Evolutionary conservation across 2,113 vertebrate genomes (phyloP), one percentile per base, ranked within the genome.

Genomic region (Coptodon rendalli): DNA sequence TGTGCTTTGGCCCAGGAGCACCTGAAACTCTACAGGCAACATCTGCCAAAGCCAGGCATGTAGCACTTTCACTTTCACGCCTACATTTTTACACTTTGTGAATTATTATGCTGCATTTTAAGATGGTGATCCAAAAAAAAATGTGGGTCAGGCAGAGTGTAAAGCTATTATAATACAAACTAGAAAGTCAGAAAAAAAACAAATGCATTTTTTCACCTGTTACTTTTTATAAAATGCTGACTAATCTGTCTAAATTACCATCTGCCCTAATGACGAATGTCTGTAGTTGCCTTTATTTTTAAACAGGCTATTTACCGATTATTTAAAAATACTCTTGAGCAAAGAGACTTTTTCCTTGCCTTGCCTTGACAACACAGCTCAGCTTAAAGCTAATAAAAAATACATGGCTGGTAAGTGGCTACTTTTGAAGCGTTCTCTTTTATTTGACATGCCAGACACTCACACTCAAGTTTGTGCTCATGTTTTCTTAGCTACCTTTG

Each of bases 41-140:
- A 48, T 36, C 90, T 94, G 43, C 93, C 91, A 5, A 94, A 94
- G 68, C 84, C 93, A 94, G 95, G 95, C 92, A 91, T 38, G 83
- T 82, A 79, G 45, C 19, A 50, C 56, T 81, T 87, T 80, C n/a
- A 22, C n/a, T 22, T 11, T 12, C 24, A 50, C 71, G 17, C 27
- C 71, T 31, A 52, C 73, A 52, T 52, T 78, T n/a, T 31, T 19
- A 19, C 43, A 78, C 73, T 50, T 52, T n/a, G 48, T n/a, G 73
- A 78, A 78, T 78, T 31, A 13, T 78, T 50, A 50, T 52, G 45
- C 17, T 9, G 27, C 17, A n/a, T 78, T 78, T 16, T 52, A 50
- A 34, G 6, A 31, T 34, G 27, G 9, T 52, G 73, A 78, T 78
- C 45, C 43, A 52, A 34, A 78, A 78, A 9, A 78, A 78, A 78